These are phyloP conservation scores for Florisuga fusca DNA, from an alignment of 2,797 vertebrate genomes.

Conservation along the genomic window DNA sequence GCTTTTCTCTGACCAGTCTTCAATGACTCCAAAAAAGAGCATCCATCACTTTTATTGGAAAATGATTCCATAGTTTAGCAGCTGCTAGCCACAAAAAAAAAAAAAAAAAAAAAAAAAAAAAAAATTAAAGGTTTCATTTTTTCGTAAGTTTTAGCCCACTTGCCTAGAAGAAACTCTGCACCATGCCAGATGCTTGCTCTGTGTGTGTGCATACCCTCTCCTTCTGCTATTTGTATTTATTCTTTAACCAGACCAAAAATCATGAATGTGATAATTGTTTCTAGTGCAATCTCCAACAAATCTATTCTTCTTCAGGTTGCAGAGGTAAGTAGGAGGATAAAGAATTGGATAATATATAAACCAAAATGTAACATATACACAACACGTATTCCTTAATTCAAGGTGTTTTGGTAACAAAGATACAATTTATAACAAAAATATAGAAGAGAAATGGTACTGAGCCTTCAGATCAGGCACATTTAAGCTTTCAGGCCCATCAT, in stretches of 20 bases:
- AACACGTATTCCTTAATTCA: background rate
- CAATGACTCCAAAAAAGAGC: background rate
- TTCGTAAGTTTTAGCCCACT: background rate
- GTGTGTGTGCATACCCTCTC: accelerated
- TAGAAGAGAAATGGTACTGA: background rate
- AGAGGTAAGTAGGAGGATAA: background rate
- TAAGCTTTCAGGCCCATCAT: background rate
- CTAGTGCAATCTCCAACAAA: background rate
- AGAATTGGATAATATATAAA: background rate
- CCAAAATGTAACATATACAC: background rate
- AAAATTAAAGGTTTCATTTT: background rate
- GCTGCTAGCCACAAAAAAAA: background rate
- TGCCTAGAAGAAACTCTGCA: background rate
- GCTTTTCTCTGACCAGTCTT: background rate
- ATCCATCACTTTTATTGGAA: background rate
- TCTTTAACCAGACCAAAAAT: background rate
- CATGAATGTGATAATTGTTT: background rate
- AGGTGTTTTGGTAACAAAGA: background rate
- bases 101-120: background rate
- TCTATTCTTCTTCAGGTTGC: background rate
- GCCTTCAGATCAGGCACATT: background rate
- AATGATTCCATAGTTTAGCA: background rate
- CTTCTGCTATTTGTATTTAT: background rate
- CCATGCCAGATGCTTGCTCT: background rate
- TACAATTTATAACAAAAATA: background rate